Evolutionary conservation across 2,797 vertebrate genomes (phyloP), one percentile per base, ranked within the genome.

Genomic region (Scarus forsteni): DNA sequence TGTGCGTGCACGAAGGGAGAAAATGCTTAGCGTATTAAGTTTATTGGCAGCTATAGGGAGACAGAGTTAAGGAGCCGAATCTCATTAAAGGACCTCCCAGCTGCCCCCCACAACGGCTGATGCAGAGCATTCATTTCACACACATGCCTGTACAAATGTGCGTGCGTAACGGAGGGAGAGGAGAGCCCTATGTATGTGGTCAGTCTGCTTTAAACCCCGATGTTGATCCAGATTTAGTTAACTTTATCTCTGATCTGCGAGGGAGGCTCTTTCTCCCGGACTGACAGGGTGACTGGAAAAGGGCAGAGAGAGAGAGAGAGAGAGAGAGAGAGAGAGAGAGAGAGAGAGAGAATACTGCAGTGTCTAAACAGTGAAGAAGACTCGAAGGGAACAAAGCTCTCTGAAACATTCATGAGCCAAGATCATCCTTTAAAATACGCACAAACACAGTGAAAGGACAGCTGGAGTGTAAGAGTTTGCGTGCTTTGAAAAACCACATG

Each of bases 51-150:
- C 86, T 86, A 82, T 82, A 77, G 69, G 75, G 81, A 88, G 83
- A 89, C 84, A 80, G 83, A 92, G 86, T 91, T 83, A 90, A 91
- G 73, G 83, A 88, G 81, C 83, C 42, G 77, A 92, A 93, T 94
- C 85, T 94, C 92, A 93, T 95, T 93, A 96, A 91, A 92, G 88
- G 84, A 87, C 92, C 90, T 93, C 93, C 88, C 92, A 73, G 77
- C 89, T 88, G 91, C 91, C 93, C 91, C 89, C 87, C 91, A 88
- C 60, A 65, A 92, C 87, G 92, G 94, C 93, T 86, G 96, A 97
- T 97, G 96, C 95, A 95, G 94, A 88, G 94, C 70, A 92, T 90
- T 84, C 78, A 88, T 87, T 90, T 73, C 75, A 81, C 83, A 85
- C 76, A 80, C 82, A 79, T 64, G 67, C 73, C 51, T 65, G 57